phyloP scores from a whole-genome alignment of 2,113 vertebrate genomes.

The Echinops telfairi region DNA sequence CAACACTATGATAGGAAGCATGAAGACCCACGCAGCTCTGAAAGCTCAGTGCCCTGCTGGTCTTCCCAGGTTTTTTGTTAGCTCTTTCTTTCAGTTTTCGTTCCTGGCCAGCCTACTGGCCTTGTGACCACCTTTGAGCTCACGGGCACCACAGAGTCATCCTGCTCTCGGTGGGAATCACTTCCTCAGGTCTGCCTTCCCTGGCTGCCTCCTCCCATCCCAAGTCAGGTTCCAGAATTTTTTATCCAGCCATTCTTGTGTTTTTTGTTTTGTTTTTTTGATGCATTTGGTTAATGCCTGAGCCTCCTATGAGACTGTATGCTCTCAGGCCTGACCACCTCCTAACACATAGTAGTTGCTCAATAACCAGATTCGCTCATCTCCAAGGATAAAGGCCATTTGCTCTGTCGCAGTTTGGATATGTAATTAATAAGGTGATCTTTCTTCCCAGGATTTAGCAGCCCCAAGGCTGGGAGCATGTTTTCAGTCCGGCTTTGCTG shows the following conservation, averaged over 20 bases:
- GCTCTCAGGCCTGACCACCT: neutral
- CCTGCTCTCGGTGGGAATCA: neutral
- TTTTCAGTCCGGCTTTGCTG: neutral
- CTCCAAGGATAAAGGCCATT: conserved; percentile 10
- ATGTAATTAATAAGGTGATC: neutral
- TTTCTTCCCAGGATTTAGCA: neutral
- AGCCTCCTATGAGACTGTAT: neutral
- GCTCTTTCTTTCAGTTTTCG: neutral
- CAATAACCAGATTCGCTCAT: conserved; percentile 5
- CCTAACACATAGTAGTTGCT: neutral
- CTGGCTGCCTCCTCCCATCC: neutral
- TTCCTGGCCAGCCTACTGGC: neutral
- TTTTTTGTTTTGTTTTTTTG: neutral
- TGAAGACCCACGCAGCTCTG: neutral
- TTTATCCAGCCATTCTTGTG: neutral
- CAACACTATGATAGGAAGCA: neutral
- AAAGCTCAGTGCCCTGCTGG: neutral
- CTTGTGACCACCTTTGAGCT: conserved; percentile 16
- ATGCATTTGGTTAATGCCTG: neutral
- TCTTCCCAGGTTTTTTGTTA: neutral
- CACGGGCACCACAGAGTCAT: neutral
- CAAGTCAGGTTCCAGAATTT: neutral
- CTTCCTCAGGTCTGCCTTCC: conserved; percentile 9
- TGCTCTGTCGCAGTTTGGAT: neutral
- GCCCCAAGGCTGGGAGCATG: neutral